Evolutionary conservation across 2,113 vertebrate genomes (phyloP), one percentile per base, ranked within the genome.

Genomic region (Speoplatyrhinus poulsoni): DNA sequence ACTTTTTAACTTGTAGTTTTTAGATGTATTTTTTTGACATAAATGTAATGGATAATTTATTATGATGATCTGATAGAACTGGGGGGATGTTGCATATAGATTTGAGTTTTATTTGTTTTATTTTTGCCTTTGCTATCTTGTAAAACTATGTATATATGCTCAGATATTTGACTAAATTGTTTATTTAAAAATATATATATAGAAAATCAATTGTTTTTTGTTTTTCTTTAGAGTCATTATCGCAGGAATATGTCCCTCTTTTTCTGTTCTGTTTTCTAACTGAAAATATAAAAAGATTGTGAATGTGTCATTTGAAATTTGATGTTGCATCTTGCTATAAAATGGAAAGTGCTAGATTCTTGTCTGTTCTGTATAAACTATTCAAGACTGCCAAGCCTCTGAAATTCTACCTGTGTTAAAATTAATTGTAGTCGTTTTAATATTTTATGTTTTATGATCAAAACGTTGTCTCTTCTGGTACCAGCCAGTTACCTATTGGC

Each of bases 261-360:
- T 91, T 90, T 90, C 88, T 93, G 82, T 92, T 87, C 82, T 83
- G 79, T 91, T 71, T 90, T 93, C 89, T 89, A 92, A 90, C 87
- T 92, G 92, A 92, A 90, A 90, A 89, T 90, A 85, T 91, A 92
- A 82, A 90, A 91, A 92, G 89, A 92, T 91, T 79, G 89, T 92
- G 91, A 93, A 92, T 93, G 91, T 93, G 90, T 90, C 74, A 92
- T 91, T 91, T 92, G 92, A 93, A 94, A 94, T 94, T 91, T 75
- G 93, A 94, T 94, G 92, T 94, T 93, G 93, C 93, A 94, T 93
- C 93, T 93, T 92, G 77, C 85, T 89, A 86, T 90, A 90, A 84
- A 92, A 83, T 79, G 77, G 78, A 74, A 86, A 70, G 80, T 90
- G 78, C 75, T 91, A 84, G 87, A 83, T 88, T 88, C 85, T 89